These are phyloP conservation scores for Gadus macrocephalus DNA, from an alignment of 2,113 vertebrate genomes.

Conservation along the genomic window DNA sequence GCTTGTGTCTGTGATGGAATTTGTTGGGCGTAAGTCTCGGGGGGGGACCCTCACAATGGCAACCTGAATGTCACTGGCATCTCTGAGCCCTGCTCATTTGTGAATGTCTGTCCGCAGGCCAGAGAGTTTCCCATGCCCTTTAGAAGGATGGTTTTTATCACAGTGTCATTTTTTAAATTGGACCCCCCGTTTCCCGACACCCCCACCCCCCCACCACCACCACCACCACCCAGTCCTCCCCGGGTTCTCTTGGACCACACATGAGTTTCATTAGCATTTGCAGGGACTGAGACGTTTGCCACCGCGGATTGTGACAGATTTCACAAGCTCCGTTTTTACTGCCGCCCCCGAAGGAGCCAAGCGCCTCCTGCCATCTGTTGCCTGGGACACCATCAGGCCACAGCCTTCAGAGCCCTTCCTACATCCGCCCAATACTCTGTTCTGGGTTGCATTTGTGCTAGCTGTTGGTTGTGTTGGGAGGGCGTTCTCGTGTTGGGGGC, in stretches of 20 bases:
- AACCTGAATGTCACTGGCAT: conserved; percentile 66
- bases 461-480: too few species aligned
- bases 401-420: conserved; percentile 46
- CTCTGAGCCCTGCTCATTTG: conserved; percentile 60
- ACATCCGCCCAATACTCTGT: conserved; percentile 23
- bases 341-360: conserved; percentile 53
- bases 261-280: conserved; percentile 70
- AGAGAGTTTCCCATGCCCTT: conserved; percentile 59
- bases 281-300: conserved; percentile 68
- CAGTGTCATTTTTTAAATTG: conserved; percentile 69
- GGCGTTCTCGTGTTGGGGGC: too few species aligned
- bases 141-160: conserved; percentile 62
- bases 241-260: conserved; percentile 51
- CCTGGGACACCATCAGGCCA: conserved; percentile 57
- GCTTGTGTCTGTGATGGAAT: conserved; percentile 51
- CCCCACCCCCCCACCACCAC: conserved; percentile 20
- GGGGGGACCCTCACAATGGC: conserved; percentile 54
- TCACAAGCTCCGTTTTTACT: conserved; percentile 64
- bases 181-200: conserved; percentile 29
- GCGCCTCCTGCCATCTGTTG: conserved; percentile 68
- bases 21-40: conserved; percentile 46
- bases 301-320: conserved; percentile 69
- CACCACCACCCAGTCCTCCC: conserved; percentile 5
- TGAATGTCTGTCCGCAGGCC: conserved; percentile 57
- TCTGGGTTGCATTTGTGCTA: too few species aligned